phyloP scores from a whole-genome alignment of 2,113 vertebrate genomes.

The Sinocyclocheilus rhinocerous region DNA sequence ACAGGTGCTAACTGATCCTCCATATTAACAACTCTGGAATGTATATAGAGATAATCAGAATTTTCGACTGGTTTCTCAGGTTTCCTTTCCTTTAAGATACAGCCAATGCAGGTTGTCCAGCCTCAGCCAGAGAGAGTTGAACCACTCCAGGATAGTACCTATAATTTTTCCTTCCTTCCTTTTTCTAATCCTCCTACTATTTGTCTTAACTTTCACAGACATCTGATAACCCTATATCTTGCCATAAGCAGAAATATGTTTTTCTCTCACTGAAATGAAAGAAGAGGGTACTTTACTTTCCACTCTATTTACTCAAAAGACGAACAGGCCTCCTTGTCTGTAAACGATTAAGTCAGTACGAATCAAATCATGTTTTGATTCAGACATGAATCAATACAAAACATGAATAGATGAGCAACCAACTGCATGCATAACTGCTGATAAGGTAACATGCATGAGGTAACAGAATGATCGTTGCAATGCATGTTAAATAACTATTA shows the following conservation, averaged over 20 bases:
- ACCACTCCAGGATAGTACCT: too few species aligned
- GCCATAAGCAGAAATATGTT: background rate
- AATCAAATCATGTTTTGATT: background rate
- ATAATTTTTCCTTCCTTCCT: background rate
- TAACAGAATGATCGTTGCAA: background rate
- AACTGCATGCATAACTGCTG: slow-evolving; percentile 25
- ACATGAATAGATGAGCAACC: background rate
- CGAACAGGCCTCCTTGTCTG: background rate
- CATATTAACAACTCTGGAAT: background rate
- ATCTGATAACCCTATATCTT: background rate
- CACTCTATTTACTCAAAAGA: background rate
- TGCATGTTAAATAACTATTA: slow-evolving; percentile 14
- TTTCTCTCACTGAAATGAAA: background rate
- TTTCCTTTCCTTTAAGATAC: background rate
- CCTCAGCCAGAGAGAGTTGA: too few species aligned
- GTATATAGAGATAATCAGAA: background rate
- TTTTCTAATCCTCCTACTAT: background rate
- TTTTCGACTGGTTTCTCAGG: background rate
- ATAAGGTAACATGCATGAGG: slow-evolving; percentile 5
- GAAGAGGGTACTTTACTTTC: background rate
- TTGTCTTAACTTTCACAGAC: background rate
- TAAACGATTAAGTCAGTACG: background rate
- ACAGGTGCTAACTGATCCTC: background rate
- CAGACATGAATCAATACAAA: too few species aligned
- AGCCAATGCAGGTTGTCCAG: background rate